These are phyloP conservation scores for Xylota segnis DNA, from an alignment of 2,888 invertebrate genomes.

Conservation along the genomic window DNA sequence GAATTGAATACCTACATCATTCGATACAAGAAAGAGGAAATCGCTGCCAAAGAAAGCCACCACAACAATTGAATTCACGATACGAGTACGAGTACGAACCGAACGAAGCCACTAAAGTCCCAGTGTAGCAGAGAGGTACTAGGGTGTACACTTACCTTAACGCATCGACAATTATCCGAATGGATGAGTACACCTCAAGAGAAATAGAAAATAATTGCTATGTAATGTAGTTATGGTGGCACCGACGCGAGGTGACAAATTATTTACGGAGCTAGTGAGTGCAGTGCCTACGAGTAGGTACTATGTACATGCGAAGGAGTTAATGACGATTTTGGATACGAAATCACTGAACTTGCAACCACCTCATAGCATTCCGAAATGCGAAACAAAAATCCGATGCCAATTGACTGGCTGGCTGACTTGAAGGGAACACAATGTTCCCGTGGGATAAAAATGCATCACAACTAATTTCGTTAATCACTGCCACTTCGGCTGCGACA, in stretches of 20 bases:
- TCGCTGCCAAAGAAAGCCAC: constrained; percentile 53
- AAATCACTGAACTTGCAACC: constrained; percentile 24
- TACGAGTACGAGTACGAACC: constrained; percentile 48
- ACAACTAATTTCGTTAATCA: constrained; percentile 73
- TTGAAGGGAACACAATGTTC: constrained; percentile 38
- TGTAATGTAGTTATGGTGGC: constrained; percentile 49
- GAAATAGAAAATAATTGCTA: constrained; percentile 65
- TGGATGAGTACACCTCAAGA: constrained; percentile 80
- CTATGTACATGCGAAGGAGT: background rate
- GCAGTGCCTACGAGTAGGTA: background rate
- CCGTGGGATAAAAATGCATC: constrained; percentile 73
- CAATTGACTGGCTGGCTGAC: constrained; percentile 35
- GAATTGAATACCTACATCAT: constrained; percentile 65
- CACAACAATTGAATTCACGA: constrained; percentile 51
- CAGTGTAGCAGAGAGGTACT: constrained; percentile 21
- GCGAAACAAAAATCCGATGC: constrained; percentile 45
- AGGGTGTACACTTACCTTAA: constrained; percentile 84
- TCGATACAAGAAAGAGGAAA: constrained; percentile 62
- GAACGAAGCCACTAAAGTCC: constrained; percentile 66
- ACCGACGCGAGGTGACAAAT: constrained; percentile 63
- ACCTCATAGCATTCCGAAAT: constrained; percentile 21
- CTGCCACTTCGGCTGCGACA: constrained; percentile 62
- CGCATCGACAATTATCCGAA: constrained; percentile 85
- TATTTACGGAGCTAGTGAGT: constrained; percentile 45
- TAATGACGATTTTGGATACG: constrained; percentile 7